A percentile compares a stretch with the other conserved stretches of the same genome.
phyloP scores from a whole-genome alignment of 2,888 invertebrate species.

The Blomia tropicalis region DNA sequence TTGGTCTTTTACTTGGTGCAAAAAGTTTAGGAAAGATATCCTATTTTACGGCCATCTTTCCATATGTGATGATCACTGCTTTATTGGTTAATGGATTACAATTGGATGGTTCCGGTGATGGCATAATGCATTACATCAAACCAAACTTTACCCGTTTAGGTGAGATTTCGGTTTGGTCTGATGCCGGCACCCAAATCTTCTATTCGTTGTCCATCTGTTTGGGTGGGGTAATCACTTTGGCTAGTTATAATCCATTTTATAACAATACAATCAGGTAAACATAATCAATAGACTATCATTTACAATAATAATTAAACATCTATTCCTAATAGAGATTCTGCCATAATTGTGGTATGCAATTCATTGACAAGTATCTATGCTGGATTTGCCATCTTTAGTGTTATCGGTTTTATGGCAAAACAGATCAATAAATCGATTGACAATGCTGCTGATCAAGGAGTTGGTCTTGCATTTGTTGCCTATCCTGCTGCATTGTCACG shows the following conservation, averaged over 20 bases:
- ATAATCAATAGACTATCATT: not conserved
- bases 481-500: conserved; percentile 63
- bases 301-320: not conserved
- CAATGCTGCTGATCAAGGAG: conserved; percentile 51
- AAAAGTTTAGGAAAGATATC: conserved; percentile 29
- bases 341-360: conserved; percentile 16
- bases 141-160: conserved; percentile 23
- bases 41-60: conserved; percentile 45
- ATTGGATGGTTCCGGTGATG: conserved; percentile 22
- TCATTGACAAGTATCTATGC: conserved; percentile 21
- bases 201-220: conserved; percentile 27
- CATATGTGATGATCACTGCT: conserved; percentile 52
- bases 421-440: conserved; percentile 53
- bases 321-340: conserved; percentile 14
- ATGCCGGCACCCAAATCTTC: conserved; percentile 22
- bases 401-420: conserved; percentile 62
- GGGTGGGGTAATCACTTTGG: conserved; percentile 37
- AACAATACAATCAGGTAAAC: conserved; percentile 32
- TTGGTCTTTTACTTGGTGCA: conserved; percentile 29
- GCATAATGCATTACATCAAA: conserved; percentile 24
- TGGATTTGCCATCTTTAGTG: conserved; percentile 61
- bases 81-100: conserved; percentile 23
- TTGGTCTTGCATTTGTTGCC: conserved; percentile 37
- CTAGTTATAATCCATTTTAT: conserved; percentile 38
- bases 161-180: conserved; percentile 19